Evolutionary conservation across 2,888 invertebrate species (phyloP).

Genomic region (Metellina segmentata): DNA sequence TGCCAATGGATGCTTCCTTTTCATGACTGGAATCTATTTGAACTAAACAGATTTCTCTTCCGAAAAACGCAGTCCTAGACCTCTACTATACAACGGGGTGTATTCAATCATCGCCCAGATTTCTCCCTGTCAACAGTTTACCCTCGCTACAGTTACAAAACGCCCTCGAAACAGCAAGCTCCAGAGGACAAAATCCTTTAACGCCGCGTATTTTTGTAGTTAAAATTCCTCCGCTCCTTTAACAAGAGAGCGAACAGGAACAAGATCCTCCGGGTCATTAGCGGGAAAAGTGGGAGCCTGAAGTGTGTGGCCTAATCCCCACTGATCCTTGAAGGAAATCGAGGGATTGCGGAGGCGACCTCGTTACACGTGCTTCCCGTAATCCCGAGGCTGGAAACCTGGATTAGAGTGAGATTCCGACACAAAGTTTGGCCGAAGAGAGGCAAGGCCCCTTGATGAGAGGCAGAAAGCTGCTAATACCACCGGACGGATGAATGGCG

Average conservation of each 20-base stretch:
- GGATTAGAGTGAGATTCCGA: constrained; percentile 43
- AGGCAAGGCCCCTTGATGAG: constrained; percentile 11
- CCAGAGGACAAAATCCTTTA: constrained; percentile 7
- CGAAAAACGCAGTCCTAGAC: too few species aligned
- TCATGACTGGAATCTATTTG: too few species aligned
- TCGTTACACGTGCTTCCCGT: constrained; percentile 33
- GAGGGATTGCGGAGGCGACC: constrained; percentile 50
- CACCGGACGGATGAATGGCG: too few species aligned
- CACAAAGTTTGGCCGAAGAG: constrained; percentile 32
- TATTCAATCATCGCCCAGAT: too few species aligned
- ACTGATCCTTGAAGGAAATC: constrained; percentile 52
- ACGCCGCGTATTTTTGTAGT: constrained; percentile 17
- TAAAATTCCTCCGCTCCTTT: constrained; percentile 17
- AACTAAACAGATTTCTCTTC: too few species aligned
- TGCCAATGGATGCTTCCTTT: too few species aligned
- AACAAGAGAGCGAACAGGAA: not conserved
- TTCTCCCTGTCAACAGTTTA: too few species aligned
- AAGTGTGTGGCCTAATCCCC: constrained; percentile 16
- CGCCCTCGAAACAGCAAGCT: not conserved
- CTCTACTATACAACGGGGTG: too few species aligned
- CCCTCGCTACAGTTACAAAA: too few species aligned
- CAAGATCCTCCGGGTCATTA: constrained; percentile 38
- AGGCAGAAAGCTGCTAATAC: constrained; percentile 8
- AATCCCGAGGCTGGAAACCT: constrained; percentile 21
- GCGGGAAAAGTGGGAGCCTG: constrained; percentile 9